Evolutionary conservation across 2,797 vertebrate genomes (phyloP), one percentile per base, ranked within the genome.

Genomic region (Muscicapa comitata): DNA sequence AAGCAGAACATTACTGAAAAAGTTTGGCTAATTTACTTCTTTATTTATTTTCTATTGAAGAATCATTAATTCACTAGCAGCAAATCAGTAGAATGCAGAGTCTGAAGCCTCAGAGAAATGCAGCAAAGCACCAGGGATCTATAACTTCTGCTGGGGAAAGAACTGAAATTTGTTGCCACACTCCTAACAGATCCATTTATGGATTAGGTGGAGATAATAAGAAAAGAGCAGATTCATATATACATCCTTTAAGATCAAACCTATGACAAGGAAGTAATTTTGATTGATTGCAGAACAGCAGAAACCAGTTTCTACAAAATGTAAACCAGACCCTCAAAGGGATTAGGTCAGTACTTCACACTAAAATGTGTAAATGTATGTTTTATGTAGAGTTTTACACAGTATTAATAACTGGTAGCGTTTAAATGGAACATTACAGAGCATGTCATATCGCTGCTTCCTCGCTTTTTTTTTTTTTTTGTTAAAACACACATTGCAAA

Each of bases 1-100:
- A 93, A 91, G 25, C 15, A 85, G 73, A 95, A 92, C 92, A 81
- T 50, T 29, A 80, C 84, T 88, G 35, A 42, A 91, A 94, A 57
- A 47, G 35, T 63, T 80, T 51, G 84, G 26, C 61, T 86, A 76
- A 96, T 72, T 95, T 94, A 83, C 65, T 55, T 88, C 72, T 95
- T 86, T 89, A 82, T 95, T 88, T 87, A 24, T 61, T 88, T 92
- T 95, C 43, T 61, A 75, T 40, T 23, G 17, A 53, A 58, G 24
- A 63, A 31, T 2, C 53, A 74, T 74, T 88, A 92, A 66, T 72
- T 94, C 83, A 58, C 42, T 94, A 70, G 29, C 40, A 17, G 11
- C 6, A 1, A n/a, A 17, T 61, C 40, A 21, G 13, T 43, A 53
- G 66, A 76, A 84, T 79, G 15, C 54, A 29, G 53, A 79, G 40